phyloP scores from a whole-genome alignment of 2,113 vertebrate genomes.

The Rostratula benghalensis region DNA sequence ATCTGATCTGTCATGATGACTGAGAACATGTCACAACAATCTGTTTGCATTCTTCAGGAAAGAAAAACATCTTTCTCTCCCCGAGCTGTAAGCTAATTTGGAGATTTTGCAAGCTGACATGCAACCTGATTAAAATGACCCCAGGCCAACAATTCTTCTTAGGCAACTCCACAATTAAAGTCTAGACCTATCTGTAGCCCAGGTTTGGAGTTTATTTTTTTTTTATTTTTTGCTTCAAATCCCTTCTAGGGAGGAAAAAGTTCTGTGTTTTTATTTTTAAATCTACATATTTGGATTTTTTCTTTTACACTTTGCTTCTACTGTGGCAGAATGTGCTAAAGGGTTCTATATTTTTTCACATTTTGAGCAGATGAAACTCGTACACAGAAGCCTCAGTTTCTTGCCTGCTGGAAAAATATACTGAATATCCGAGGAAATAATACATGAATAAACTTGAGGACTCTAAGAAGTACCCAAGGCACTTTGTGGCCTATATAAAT shows the following conservation, averaged over 20 bases:
- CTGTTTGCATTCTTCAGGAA: constrained; percentile 76
- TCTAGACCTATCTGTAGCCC: constrained; percentile 62
- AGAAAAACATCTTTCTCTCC: constrained; percentile 77
- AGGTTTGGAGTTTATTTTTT: background rate
- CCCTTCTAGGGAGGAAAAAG: constrained; percentile 20
- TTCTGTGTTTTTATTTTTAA: constrained; percentile 57
- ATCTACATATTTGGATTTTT: constrained; percentile 65
- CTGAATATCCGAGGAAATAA: constrained; percentile 55
- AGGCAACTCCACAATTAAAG: constrained; percentile 63
- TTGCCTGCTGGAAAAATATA: constrained; percentile 64
- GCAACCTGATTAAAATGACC: constrained; percentile 81
- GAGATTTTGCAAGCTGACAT: constrained; percentile 78
- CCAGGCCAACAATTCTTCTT: constrained; percentile 69
- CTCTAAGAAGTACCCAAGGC: constrained; percentile 60
- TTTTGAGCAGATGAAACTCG: constrained; percentile 57
- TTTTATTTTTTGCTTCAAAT: background rate
- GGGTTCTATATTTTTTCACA: constrained; percentile 48
- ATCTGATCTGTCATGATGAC: constrained; percentile 78
- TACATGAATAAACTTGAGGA: constrained; percentile 40
- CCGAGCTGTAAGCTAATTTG: constrained; percentile 76
- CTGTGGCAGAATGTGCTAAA: constrained; percentile 52
- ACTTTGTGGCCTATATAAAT: constrained; percentile 62
- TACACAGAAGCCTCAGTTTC: constrained; percentile 22
- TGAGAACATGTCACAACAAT: constrained; percentile 79
- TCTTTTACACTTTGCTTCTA: constrained; percentile 29